Base-by-base conservation (phyloP, 2,113 vertebrate genomes). In the Trachemys scripta region DNA sequence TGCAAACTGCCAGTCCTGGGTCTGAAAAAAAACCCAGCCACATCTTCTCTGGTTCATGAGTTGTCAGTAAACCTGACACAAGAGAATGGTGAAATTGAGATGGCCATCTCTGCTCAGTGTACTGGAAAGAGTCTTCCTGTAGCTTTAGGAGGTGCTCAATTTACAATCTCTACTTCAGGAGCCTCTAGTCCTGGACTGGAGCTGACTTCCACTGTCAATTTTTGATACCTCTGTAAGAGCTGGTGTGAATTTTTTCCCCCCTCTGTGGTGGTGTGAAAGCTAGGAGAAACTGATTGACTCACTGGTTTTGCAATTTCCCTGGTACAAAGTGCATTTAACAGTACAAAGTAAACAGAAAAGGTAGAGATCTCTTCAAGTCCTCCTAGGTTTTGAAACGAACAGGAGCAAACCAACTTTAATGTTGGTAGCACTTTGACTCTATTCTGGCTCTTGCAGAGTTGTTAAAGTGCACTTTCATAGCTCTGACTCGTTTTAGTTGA, bases 11-110 rank as follows among this genome's bases (percentile, higher is more conserved):
- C 6, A 45, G 20, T 25, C 35, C 53, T 4, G 29, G 14, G 29
- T 35, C 24, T 0, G 29, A 25, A 11, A 16, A 35, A 29, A 65
- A 51, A 54, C 0, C 53, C 25, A 24, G 83, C 4, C 1, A 0
- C 25, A 16, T 31, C 42, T 5, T 4, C 2, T 2, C 0, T n/a
- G 0, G 2, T 2, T 5, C 1, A 0, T 0, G 13, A 29, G 5
- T 84, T 38, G 2, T 14, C 2, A 0, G 35, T 90, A 5, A 42
- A 8, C 49, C 4, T 17, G 49, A 42, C 4, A 31, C 3, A 0
- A 2, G 1, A 25, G 5, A 84, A 62, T 35, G 59, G 6, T 5
- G 0, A 2, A 42, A 24, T 12, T 75, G 69, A 75, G 17, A 51
- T 78, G 84, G 47, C 78, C 31, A 84, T 9, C 53, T 4, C 20